phyloP scores from a whole-genome alignment of 2,113 vertebrate species.

The Chlorocebus sabaeus region DNA sequence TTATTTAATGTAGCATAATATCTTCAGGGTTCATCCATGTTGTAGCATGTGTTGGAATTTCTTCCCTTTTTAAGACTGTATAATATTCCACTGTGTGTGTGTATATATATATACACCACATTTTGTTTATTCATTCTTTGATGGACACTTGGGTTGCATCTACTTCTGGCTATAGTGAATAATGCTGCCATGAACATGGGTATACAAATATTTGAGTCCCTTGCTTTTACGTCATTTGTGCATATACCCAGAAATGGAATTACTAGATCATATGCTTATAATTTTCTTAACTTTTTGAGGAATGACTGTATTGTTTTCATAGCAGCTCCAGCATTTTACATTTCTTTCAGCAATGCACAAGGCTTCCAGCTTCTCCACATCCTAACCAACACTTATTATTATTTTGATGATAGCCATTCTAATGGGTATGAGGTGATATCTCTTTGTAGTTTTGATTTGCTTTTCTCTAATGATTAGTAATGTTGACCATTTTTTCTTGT shows the following conservation, averaged over 20 bases:
- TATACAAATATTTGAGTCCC: background rate
- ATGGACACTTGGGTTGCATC: background rate
- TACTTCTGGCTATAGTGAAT: background rate
- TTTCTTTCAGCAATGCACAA: background rate
- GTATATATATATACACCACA: background rate
- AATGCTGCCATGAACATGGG: background rate
- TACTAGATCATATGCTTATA: background rate
- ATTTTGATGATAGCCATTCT: background rate
- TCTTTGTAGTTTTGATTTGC: background rate
- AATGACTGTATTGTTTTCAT: background rate
- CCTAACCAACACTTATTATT: background rate
- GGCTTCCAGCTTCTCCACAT: background rate
- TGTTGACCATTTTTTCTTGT: background rate
- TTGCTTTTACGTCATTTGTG: background rate
- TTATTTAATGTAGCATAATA: background rate
- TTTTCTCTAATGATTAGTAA: background rate
- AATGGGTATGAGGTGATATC: background rate
- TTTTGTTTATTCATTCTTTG: background rate
- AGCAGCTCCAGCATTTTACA: background rate
- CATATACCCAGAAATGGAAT: background rate
- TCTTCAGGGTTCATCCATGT: background rate
- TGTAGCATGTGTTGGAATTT: background rate
- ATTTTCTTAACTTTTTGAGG: background rate
- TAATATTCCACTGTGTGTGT: background rate
- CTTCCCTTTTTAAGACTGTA: background rate